Percentiles rank a stretch among this genome's conserved stretches.
These are phyloP conservation scores for Gymnobelideus leadbeateri DNA, from an alignment of 2,113 vertebrate genomes.

Conservation along the genomic window DNA sequence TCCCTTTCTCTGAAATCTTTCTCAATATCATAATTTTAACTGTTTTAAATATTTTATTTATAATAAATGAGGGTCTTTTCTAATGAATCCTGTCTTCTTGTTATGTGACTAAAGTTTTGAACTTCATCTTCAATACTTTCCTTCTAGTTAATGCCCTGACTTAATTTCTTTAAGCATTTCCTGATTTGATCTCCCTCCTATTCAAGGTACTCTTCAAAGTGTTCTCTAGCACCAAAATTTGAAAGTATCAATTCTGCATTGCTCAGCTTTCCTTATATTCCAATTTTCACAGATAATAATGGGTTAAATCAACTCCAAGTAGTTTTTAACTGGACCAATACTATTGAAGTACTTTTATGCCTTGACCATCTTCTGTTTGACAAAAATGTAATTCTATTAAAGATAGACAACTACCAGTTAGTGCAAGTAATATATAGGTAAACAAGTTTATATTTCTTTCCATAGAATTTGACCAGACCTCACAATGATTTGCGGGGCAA, in stretches of 20 bases:
- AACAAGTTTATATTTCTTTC: neutral
- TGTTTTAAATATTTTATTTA: neutral
- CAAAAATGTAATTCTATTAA: neutral
- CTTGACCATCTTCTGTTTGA: neutral
- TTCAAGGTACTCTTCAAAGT: neutral
- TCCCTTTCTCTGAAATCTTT: neutral
- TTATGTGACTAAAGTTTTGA: neutral
- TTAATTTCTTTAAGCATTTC: neutral
- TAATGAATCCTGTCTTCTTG: neutral
- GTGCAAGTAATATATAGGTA: neutral
- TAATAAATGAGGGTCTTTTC: neutral
- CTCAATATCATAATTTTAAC: neutral
- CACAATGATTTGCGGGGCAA: neutral
- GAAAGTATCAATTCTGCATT: neutral
- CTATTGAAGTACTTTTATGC: neutral
- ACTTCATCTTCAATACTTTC: neutral
- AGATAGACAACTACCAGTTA: neutral
- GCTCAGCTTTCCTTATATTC: neutral
- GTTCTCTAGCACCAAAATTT: neutral
- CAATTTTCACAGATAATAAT: neutral
- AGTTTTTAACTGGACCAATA: neutral
- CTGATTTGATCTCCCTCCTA: neutral
- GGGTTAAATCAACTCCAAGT: neutral
- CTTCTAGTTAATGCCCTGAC: neutral
- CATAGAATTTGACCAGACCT: neutral